Evolutionary conservation across 2,888 invertebrate genomes (phyloP), one percentile per base, ranked within the genome.

Genomic region (Unio delphinus): DNA sequence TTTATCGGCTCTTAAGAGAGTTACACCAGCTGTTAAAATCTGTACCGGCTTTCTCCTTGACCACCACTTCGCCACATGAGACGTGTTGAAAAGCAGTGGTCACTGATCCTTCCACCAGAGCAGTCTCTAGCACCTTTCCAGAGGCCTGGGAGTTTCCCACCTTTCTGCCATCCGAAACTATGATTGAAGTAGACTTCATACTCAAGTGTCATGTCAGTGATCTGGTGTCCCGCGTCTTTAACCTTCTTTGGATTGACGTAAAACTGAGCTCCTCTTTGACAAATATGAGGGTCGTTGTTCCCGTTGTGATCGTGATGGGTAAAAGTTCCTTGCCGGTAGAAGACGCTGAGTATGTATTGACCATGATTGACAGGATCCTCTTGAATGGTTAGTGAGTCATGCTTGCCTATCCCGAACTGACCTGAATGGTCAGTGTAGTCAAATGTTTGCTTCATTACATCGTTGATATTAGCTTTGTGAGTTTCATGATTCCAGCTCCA

Each of bases 31-130:
- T 45, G 60, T 30, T 55, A 60, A 66, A 77, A 17, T 61, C 56
- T 0, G 65, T 65, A 7, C 68, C 54, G 8, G 11, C 34, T 45
- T 45, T 45, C 61, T 78, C 83, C 83, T 54, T 81, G 80, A 6
- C 85, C 85, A 18, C 77, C 56, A 7, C 66, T 34, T 0, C 84
- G 70, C 83, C 83, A 86, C 85, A 86, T 84, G 28, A 83, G 75
- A 8, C 85, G 65, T 2, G 81, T 81, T 17, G 83, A 81, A 64
- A 85, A 82, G 59, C 85, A 85, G 57, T 73, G 69, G 30, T 76
- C 73, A 8, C 80, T 69, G 34, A 74, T 73, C 15, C 77, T 67
- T n/a, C 82, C 83, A 6, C 83, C 82, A 18, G 82, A 83, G 57
- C 81, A 83, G 17, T 70, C 71, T 26, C 73, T 72, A n/a, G 63